phyloP scores from a whole-genome alignment of 2,888 invertebrate genomes.

The Lomographa bimaculata region DNA sequence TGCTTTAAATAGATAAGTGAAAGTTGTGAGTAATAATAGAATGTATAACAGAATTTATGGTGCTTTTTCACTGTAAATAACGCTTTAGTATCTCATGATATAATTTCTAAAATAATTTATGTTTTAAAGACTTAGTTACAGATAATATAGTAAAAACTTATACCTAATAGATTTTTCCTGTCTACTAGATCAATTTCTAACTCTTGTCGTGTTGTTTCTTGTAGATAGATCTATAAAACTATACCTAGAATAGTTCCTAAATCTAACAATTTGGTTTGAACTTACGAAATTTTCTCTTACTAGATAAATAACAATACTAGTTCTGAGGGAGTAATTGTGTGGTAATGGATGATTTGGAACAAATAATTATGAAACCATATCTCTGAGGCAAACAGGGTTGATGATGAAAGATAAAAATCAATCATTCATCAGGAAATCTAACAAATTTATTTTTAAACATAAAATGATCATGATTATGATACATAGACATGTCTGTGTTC shows the following conservation, averaged over 20 bases:
- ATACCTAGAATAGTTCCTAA: slow-evolving; percentile 11
- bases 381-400: slow-evolving; percentile 68
- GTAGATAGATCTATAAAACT: slow-evolving; percentile 42
- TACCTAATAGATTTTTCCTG: slow-evolving; percentile 42
- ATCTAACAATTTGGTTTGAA: background rate
- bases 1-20: slow-evolving; percentile 73
- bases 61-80: slow-evolving; percentile 58
- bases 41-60: slow-evolving; percentile 66
- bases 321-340: background rate
- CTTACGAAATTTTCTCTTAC: background rate
- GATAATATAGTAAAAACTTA: slow-evolving; percentile 16
- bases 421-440: background rate
- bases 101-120: slow-evolving; percentile 13
- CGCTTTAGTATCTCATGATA: slow-evolving; percentile 24
- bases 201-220: slow-evolving; percentile 41
- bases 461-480: too few species aligned
- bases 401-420: slow-evolving; percentile 2
- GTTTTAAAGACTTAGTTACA: slow-evolving; percentile 17
- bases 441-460: too few species aligned
- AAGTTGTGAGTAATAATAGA: slow-evolving; percentile 72
- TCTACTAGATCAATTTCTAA: slow-evolving; percentile 28
- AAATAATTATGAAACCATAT: slow-evolving; percentile 50
- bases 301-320: background rate
- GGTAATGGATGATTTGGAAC: slow-evolving; percentile 47
- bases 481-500: too few species aligned